Percentiles rank a stretch among this genome's conserved stretches.
Conservation (phyloP, 2,888 invertebrate species). For the Pollenia angustigena region DNA sequence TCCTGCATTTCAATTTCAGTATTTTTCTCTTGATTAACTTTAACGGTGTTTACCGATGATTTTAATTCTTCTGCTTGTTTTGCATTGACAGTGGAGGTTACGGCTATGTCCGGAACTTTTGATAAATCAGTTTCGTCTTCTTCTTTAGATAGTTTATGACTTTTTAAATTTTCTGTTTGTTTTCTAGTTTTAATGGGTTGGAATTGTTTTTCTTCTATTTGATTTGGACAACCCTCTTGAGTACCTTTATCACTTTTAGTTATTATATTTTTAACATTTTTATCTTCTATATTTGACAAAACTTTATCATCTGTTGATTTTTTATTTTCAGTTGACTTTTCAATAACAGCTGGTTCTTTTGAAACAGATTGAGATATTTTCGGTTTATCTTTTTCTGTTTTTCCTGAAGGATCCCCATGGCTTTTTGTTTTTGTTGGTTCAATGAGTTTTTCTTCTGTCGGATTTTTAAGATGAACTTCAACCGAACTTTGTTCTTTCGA, state of each 20-base stretch:
- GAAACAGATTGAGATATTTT: background rate
- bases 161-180: background rate
- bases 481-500: background rate
- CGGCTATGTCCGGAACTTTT: background rate
- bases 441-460: background rate
- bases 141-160: background rate
- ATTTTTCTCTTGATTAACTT: background rate
- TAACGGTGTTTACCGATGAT: background rate
- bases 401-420: background rate
- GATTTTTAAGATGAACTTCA: background rate
- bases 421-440: slow-evolving; percentile 28
- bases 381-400: background rate
- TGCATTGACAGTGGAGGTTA: slow-evolving; percentile 16
- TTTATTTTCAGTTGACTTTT: background rate
- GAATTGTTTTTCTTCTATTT: background rate
- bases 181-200: background rate
- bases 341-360: background rate
- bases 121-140: background rate
- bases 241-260: background rate
- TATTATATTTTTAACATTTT: background rate
- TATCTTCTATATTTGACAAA: background rate
- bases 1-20: background rate
- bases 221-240: background rate
- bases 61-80: background rate
- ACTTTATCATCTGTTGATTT: background rate